Percentiles rank a stretch among this genome's conserved stretches.
Evolutionary conservation across 1,140 invertebrate genomes (phyloP).

Genomic region (Apis mellifera): Amel_HAv3.1 CM009937.2:9885001-9885500

Average conservation of each 20-base stretch:
- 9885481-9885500: neutral
- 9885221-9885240: constrained; percentile 22
- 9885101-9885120: constrained; percentile 55
- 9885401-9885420: too few species aligned
- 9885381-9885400: too few species aligned
- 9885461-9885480: too few species aligned
- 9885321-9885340: too few species aligned
- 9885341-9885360: too few species aligned
- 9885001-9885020: constrained; percentile 42
- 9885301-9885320: neutral
- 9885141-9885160: constrained; percentile 51
- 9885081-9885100: constrained; percentile 62
- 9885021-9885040: constrained; percentile 62
- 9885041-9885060: constrained; percentile 54
- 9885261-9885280: neutral
- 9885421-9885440: too few species aligned
- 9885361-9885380: too few species aligned
- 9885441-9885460: too few species aligned
- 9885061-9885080: constrained; percentile 59
- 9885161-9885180: constrained; percentile 45
- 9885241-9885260: too few species aligned
- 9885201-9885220: constrained; percentile 17
- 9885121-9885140: constrained; percentile 65
- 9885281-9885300: neutral
- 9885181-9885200: constrained; percentile 9